phyloP scores from a whole-genome alignment of 1,140 invertebrate genomes.

The Dreissena polymorpha region DNA sequence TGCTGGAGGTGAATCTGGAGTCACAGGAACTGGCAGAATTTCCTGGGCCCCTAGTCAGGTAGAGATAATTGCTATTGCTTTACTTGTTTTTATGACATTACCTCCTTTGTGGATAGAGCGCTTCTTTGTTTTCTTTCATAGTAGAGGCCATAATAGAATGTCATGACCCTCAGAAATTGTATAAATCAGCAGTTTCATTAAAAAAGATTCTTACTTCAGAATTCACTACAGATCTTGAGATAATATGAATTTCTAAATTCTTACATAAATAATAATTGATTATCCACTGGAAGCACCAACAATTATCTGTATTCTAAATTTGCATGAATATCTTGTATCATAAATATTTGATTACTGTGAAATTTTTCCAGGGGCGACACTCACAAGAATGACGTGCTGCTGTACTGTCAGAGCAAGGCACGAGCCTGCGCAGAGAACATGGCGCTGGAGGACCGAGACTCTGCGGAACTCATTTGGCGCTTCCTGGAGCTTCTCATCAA shows the following conservation, averaged over 20 bases:
- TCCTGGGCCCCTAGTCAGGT: constrained; percentile 89
- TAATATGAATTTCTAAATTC: too few species aligned
- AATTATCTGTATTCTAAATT: background rate
- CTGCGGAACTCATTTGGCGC: constrained; percentile 92
- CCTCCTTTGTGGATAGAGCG: too few species aligned
- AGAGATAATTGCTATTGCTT: constrained; percentile 73
- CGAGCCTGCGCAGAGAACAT: constrained; percentile 81
- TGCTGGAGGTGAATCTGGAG: constrained; percentile 75
- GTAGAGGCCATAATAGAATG: too few species aligned
- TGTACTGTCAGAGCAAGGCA: constrained; percentile 91
- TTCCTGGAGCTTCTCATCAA: constrained; percentile 92
- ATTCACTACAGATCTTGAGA: too few species aligned
- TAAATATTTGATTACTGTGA: constrained; percentile 73
- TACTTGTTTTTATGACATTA: too few species aligned
- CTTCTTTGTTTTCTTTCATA: too few species aligned
- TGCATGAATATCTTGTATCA: background rate
- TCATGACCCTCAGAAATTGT: too few species aligned
- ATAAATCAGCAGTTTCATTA: too few species aligned
- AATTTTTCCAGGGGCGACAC: constrained; percentile 86
- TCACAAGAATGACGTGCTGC: constrained; percentile 93
- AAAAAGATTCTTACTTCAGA: too few species aligned
- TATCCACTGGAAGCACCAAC: too few species aligned
- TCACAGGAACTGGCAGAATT: constrained; percentile 86
- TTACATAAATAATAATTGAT: too few species aligned
- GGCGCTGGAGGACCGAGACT: constrained; percentile 84